These are phyloP conservation scores for Malurus elegans DNA, from an alignment of 2,113 vertebrate species.

Conservation along the genomic window DNA sequence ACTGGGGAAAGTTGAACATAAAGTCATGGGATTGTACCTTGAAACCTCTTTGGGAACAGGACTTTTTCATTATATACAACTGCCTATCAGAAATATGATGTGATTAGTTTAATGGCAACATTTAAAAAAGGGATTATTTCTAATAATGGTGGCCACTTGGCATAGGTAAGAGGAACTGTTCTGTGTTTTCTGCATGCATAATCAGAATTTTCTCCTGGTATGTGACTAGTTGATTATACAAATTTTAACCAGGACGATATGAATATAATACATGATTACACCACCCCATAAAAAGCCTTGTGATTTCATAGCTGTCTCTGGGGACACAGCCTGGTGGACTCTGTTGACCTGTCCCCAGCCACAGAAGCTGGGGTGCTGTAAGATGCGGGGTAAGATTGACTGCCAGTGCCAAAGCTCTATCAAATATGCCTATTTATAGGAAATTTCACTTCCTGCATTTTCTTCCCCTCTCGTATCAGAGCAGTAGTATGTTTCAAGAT, in stretches of 20 bases:
- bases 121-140: not conserved
- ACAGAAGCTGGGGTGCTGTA: not conserved
- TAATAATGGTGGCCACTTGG: not conserved
- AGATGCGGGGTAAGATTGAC: accelerated
- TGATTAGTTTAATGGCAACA: not conserved
- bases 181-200: not conserved
- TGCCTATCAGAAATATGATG: not conserved
- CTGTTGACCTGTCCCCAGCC: accelerated
- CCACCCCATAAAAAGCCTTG: not conserved
- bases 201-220: not conserved
- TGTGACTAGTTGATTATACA: not conserved
- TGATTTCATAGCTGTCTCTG: not conserved
- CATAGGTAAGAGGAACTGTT: not conserved
- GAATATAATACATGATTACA: not conserved
- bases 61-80: not conserved
- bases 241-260: not conserved
- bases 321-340: not conserved
- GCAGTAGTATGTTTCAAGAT: not conserved
- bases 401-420: not conserved
- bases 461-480: not conserved
- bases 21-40: not conserved
- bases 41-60: not conserved
- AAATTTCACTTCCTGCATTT: not conserved
- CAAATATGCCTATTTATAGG: not conserved
- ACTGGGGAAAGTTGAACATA: not conserved